phyloP scores from a whole-genome alignment of 2,113 vertebrate species.

The Ctenodactylus gundi region DNA sequence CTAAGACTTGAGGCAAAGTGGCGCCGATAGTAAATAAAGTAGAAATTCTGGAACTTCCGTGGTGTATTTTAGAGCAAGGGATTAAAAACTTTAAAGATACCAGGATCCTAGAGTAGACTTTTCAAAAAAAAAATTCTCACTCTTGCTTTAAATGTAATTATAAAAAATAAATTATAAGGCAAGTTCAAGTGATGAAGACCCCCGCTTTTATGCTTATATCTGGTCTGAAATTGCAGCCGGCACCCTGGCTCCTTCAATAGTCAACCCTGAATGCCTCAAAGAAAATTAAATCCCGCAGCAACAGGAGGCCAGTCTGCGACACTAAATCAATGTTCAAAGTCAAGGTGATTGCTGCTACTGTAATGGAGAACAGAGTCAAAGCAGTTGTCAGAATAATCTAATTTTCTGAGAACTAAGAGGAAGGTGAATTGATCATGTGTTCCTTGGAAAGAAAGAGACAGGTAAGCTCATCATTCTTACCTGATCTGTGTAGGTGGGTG shows the following conservation, averaged over 20 bases:
- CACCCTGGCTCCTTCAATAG: no score
- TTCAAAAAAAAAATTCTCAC: background rate
- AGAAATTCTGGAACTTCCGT: background rate
- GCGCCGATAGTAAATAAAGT: background rate
- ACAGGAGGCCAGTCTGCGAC: background rate
- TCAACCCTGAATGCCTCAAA: no score
- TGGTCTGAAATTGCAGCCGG: background rate
- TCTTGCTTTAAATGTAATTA: accelerated
- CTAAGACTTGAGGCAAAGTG: background rate
- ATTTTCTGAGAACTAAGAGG: background rate
- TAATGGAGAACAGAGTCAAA: background rate
- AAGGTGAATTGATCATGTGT: background rate
- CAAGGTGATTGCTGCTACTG: background rate
- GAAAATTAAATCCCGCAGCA: background rate
- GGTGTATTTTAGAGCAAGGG: background rate
- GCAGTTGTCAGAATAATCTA: background rate
- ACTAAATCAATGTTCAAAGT: background rate
- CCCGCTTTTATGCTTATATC: background rate
- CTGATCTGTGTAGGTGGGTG: background rate
- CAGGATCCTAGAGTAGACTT: background rate
- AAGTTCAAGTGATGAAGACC: background rate
- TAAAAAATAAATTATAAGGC: background rate
- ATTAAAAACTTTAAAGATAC: background rate
- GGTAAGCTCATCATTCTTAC: background rate
- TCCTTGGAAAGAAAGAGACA: background rate